A percentile compares a stretch with the other conserved stretches of the same genome.
Evolutionary conservation across 2,797 vertebrate species (phyloP).

Genomic region (Aplochiton taeniatus): DNA sequence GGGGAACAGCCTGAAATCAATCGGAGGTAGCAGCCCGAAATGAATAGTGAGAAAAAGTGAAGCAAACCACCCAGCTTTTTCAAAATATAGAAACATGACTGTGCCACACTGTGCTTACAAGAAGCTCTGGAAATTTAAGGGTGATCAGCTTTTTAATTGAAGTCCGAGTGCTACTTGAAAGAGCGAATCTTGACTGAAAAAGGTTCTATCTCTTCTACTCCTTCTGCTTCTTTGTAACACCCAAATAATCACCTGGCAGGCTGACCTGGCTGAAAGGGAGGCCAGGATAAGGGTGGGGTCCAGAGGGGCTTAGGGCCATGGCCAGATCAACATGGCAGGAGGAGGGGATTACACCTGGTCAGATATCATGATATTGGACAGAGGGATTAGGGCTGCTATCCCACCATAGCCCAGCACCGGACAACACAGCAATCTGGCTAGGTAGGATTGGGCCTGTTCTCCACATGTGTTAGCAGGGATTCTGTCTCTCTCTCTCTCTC

Average conservation of each 20-base stretch:
- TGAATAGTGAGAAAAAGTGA: too few relatives aligned
- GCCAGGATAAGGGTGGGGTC: constrained; percentile 11
- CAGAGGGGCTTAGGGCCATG: constrained; percentile 10
- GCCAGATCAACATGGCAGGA: constrained; percentile 33
- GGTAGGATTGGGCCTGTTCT: constrained; percentile 31
- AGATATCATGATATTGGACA: constrained; percentile 41
- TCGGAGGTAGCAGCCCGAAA: too few relatives aligned
- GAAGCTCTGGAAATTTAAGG: too few relatives aligned
- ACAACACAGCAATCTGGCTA: constrained; percentile 41
- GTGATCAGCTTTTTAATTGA: too few relatives aligned
- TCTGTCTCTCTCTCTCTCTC: constrained; percentile 8
- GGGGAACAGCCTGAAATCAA: too few relatives aligned
- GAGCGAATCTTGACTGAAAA: too few relatives aligned
- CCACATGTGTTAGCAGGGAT: not conserved
- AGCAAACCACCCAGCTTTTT: too few relatives aligned
- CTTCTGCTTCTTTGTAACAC: not conserved
- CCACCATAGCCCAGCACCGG: constrained; percentile 26
- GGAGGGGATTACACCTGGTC: constrained; percentile 33
- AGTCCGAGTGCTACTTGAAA: too few relatives aligned
- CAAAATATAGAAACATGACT: too few relatives aligned
- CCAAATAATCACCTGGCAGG: not conserved
- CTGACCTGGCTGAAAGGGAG: constrained; percentile 3
- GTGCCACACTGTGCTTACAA: too few relatives aligned
- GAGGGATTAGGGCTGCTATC: constrained; percentile 53
- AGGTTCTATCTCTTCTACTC: too few relatives aligned